Base-by-base conservation (phyloP, 2,113 vertebrate species). In the Cyanoramphus novaezelandiae region DNA sequence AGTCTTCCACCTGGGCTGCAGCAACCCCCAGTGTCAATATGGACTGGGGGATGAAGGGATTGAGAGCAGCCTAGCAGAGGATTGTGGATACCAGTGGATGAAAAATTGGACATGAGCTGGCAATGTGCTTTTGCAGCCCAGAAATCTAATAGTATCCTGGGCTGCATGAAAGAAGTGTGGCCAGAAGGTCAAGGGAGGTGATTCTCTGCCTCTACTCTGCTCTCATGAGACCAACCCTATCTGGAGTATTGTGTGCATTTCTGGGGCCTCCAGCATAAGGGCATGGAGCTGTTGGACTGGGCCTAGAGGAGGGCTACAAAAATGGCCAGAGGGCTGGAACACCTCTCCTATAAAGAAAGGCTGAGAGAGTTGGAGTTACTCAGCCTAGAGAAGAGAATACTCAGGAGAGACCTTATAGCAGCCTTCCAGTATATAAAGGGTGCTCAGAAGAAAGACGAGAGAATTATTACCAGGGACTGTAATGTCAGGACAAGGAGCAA, bases 211-310 rank as follows among this genome's bases (percentile, higher is more conserved):
- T 64, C 35, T 50, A 1, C 35, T 71, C 44, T 8, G 10, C 41
- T 28, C 25, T 72, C 3, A 4, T 64, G 60, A 60, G 35, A 9
- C 8, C 44, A 35, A 7, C 10, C 31, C 4, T 13, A 2, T 39
- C n/a, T 15, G 18, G 14, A 47, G 18, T 9, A 17, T 33, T 53
- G 28, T 5, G 1, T 50, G 28, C 31, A 64, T 13, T 41, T 60
- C 41, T 82, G 47, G 19, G 16, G 14, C 16, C n/a, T 6, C 15
- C 24, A 44, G 6, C 7, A 27, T 13, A 24, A 29, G 33, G 50
- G 31, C 17, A 5, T 27, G 33, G 33, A 71, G 28, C 21, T 52
- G 7, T n/a, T 60, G 10, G n/a, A 74, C 37, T 0, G 0, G 5
- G 15, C 31, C 63, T 62, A 23, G 39, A 44, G 39, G 7, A 69